These are phyloP conservation scores for Caenorhabditis tropicalis DNA, from an alignment of 1,140 invertebrate genomes.

Conservation along the genomic window DNA sequence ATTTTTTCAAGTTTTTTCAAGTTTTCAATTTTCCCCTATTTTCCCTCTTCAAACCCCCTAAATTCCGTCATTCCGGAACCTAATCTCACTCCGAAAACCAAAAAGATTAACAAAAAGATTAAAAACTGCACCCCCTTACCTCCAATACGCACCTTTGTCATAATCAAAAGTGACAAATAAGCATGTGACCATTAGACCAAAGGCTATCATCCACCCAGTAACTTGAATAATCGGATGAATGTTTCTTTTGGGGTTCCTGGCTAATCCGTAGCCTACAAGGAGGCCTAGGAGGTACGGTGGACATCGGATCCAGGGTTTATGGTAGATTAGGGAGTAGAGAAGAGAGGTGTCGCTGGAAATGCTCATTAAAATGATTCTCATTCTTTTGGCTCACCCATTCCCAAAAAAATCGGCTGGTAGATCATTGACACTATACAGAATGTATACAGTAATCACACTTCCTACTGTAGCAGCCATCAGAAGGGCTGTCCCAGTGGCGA, in stretches of 20 bases:
- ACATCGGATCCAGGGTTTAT: conserved; percentile 42
- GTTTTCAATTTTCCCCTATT: no score
- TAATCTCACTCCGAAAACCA: no score
- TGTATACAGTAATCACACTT: not conserved
- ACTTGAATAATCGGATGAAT: conserved; percentile 12
- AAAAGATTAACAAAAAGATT: no score
- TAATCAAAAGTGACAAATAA: conserved; percentile 38
- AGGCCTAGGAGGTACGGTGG: conserved; percentile 20
- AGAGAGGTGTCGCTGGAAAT: conserved; percentile 17
- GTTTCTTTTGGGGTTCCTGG: not conserved
- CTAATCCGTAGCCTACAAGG: conserved; percentile 7
- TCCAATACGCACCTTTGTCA: not conserved
- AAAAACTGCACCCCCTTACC: not conserved
- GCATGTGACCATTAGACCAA: not conserved
- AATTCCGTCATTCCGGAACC: no score
- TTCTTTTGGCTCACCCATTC: conserved; percentile 26
- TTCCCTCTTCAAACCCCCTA: no score
- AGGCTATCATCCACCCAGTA: conserved; percentile 27
- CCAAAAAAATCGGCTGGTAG: conserved; percentile 33
- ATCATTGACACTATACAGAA: not conserved
- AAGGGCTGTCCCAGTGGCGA: not conserved
- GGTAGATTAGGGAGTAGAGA: not conserved
- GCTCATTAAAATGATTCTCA: no score
- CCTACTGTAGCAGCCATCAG: not conserved
- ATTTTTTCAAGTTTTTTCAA: no score